Conservation (phyloP, 2,888 invertebrate genomes). For the Limnephilus auricula region DNA sequence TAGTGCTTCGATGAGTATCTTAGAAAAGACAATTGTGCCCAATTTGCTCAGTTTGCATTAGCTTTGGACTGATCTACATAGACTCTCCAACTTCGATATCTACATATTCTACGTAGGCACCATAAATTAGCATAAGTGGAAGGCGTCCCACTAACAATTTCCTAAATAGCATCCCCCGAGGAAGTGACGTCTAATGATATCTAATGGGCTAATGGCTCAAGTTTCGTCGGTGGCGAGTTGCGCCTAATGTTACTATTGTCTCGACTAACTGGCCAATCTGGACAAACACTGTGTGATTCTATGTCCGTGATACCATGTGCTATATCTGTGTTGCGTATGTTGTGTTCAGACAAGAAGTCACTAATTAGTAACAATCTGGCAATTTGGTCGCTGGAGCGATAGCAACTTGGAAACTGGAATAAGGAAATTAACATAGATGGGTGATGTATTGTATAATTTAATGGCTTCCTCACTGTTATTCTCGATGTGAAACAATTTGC, state of each 20-base stretch:
- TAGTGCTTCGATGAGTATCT: not conserved
- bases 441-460: not conserved
- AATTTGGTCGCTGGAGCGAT: not conserved
- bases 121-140: not conserved
- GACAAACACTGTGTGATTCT: not conserved
- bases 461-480: not conserved
- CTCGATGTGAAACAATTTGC: not conserved
- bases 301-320: not conserved
- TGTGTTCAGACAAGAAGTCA: not conserved
- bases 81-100: too few species aligned
- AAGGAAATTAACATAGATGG: not conserved
- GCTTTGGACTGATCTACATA: not conserved
- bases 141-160: conserved; percentile 12
- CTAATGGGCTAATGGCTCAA: not conserved
- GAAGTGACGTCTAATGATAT: not conserved
- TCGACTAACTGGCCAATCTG: conserved; percentile 7
- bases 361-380: conserved; percentile 23
- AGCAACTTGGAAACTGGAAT: not conserved
- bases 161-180: conserved; percentile 12
- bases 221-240: conserved; percentile 4
- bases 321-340: not conserved
- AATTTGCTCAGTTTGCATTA: not conserved
- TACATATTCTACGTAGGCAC: not conserved
- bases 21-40: not conserved
- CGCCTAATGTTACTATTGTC: conserved; percentile 7